Conservation (phyloP, 2,797 vertebrate species). For the Clarias laeviceps region DNA sequence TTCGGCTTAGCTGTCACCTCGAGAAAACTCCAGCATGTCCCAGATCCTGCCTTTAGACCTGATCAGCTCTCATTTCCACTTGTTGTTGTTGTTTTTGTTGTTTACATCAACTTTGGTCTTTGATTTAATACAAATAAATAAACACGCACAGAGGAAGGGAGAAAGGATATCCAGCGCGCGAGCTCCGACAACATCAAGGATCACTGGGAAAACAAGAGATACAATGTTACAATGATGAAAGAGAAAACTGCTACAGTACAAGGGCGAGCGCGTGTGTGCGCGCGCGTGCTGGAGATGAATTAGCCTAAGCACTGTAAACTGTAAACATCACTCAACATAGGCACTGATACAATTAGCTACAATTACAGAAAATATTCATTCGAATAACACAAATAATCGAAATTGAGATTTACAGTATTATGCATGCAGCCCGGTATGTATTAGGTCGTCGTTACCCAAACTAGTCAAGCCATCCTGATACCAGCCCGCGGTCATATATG, state of each 20-base stretch:
- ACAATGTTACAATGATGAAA: neutral
- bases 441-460: neutral
- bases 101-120: conserved; percentile 5
- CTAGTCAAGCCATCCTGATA: neutral
- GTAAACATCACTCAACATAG: neutral
- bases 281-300: neutral
- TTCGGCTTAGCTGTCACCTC: conserved; percentile 1
- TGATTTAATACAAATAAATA: neutral
- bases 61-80: neutral
- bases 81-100: neutral
- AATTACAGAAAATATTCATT: neutral
- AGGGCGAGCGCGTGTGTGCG: neutral
- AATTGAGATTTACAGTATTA: neutral
- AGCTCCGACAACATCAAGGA: neutral
- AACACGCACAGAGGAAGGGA: too few species aligned
- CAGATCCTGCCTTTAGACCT: neutral
- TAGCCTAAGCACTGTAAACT: neutral
- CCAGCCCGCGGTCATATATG: neutral
- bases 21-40: conserved; percentile 15
- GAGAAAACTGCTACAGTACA: neutral
- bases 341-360: neutral
- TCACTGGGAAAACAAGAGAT: conserved; percentile 31
- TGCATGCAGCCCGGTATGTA: neutral
- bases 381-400: neutral
- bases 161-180: neutral